Evolutionary conservation across 2,888 invertebrate genomes (phyloP), one percentile per base, ranked within the genome.

Genomic region (Halictus quadricinctus): DNA sequence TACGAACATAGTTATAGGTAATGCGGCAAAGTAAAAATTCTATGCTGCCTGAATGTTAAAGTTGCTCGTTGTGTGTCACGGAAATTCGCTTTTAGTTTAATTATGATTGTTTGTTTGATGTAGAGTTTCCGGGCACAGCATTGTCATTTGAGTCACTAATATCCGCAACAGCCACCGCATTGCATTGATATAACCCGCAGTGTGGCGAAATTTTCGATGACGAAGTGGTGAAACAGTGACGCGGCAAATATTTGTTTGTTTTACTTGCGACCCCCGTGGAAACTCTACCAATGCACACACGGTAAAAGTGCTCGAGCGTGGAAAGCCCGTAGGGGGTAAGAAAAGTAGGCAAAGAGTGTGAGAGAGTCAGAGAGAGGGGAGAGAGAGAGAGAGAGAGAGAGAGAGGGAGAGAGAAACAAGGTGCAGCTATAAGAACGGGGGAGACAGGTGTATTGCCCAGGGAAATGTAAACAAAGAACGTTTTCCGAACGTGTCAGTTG

Each of bases 401-500:
- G 77, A 60, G 15, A 43, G 36, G 15, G 13, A n/a, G 18, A 80
- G 72, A 43, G 48, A 43, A 82, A 79, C 48, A 29, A n/a, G 70
- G 70, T n/a, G 54, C 54, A 41, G 58, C 58, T 54, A 60, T 54
- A 75, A 76, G 36, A 76, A 43, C 43, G 41, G 41, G n/a, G 70
- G 76, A 76, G 64, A 76, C 21, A 76, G 69, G 60, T 76, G 75
- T 75, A 88, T 88, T 83, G 83, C 82, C 84, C 72, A 79, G 87
- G 83, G 88, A 91, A 90, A 90, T 90, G 92, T 91, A 91, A 92
- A 85, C 85, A 85, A 90, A 88, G 83, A 84, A 83, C 87, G 85
- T 85, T 91, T 91, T 91, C 88, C 88, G 90, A 88, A 88, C 88
- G 87, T 87, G 89, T 85, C 85, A 72, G 77, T 73, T 84, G 83